Evolutionary conservation across 2,113 vertebrate species (phyloP).

Genomic region (Engystomops pustulosus): DNA sequence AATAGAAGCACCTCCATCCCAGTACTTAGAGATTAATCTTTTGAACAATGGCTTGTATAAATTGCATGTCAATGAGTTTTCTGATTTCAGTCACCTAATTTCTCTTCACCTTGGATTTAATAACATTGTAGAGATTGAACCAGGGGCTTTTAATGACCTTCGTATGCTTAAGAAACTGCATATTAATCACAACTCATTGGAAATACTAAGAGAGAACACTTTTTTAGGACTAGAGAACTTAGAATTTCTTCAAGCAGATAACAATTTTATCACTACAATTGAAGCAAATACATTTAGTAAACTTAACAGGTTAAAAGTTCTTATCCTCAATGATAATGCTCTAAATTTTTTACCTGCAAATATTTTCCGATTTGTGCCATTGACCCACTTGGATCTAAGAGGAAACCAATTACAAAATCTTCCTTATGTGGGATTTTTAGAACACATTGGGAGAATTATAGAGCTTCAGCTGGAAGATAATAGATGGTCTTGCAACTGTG

Average conservation of each 20-base stretch:
- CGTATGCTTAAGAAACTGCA: conserved; percentile 91
- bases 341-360: conserved; percentile 93
- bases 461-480: conserved; percentile 95
- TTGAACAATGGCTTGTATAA: conserved; percentile 89
- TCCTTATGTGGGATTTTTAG: conserved; percentile 94
- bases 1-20: conserved; percentile 84
- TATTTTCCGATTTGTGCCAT: conserved; percentile 94
- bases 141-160: conserved; percentile 89
- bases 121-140: conserved; percentile 93
- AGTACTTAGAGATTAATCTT: conserved; percentile 91
- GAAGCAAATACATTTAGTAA: conserved; percentile 97
- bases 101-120: conserved; percentile 94
- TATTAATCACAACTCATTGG: conserved; percentile 97
- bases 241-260: conserved; percentile 96
- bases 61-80: conserved; percentile 85
- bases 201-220: conserved; percentile 92
- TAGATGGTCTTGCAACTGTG: conserved; percentile 92
- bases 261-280: conserved; percentile 94
- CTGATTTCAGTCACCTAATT: conserved; percentile 83
- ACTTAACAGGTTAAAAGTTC: conserved; percentile 93
- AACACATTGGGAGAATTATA: conserved; percentile 95
- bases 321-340: conserved; percentile 96
- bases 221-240: conserved; percentile 94
- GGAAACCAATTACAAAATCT: conserved; percentile 93
- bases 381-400: conserved; percentile 95